Conservation (phyloP, 2,888 invertebrate species). For the Girardia tigrina region DNA sequence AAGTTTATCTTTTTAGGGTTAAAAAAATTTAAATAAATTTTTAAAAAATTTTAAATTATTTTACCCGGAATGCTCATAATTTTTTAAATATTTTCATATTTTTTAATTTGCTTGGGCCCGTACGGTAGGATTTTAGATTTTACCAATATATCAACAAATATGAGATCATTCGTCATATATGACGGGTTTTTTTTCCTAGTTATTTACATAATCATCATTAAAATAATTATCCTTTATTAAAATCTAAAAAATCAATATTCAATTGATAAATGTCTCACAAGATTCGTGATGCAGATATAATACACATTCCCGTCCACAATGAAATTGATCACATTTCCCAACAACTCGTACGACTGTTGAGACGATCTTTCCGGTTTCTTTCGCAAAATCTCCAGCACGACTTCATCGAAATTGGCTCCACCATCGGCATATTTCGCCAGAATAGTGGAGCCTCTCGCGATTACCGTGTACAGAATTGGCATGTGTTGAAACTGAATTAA, state of each 20-base stretch:
- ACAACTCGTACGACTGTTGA: constrained; percentile 79
- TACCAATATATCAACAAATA: too few relatives aligned
- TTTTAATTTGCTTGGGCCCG: too few relatives aligned
- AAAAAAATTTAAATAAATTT: too few relatives aligned
- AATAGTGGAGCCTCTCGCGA: constrained; percentile 69
- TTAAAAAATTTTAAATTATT: too few relatives aligned
- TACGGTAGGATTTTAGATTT: too few relatives aligned
- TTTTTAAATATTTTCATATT: too few relatives aligned
- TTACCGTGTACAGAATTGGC: constrained; percentile 65
- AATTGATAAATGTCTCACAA: constrained; percentile 42
- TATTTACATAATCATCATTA: too few relatives aligned
- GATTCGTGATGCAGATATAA: constrained; percentile 82
- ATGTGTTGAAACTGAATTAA: background rate
- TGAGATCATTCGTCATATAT: too few relatives aligned
- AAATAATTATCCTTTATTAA: too few relatives aligned
- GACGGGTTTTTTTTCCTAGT: too few relatives aligned
- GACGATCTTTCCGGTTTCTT: constrained; percentile 76
- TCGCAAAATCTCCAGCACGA: constrained; percentile 73
- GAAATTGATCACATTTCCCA: constrained; percentile 77
- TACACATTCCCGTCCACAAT: constrained; percentile 70
- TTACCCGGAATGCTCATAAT: too few relatives aligned
- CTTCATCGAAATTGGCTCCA: constrained; percentile 82
- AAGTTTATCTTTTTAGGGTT: too few relatives aligned
- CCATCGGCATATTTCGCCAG: constrained; percentile 79
- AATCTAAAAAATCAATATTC: background rate